Conservation (phyloP, 2,888 invertebrate genomes). For the Agrenia bidenticulata region DNA sequence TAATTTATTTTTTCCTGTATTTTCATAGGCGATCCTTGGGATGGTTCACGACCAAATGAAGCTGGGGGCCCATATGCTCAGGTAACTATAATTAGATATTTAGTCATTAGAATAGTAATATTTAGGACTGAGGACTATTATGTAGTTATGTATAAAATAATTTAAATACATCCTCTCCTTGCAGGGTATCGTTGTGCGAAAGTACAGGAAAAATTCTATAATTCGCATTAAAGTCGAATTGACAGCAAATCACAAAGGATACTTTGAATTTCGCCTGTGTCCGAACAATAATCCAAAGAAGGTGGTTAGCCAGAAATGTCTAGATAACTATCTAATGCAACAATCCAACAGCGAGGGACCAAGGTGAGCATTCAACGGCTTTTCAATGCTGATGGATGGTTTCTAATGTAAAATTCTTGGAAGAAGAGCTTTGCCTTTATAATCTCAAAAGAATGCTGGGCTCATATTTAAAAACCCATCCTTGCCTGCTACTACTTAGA, state of each 20-base stretch:
- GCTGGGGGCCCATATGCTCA: constrained; percentile 79
- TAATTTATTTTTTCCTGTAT: background rate
- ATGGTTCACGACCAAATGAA: constrained; percentile 72
- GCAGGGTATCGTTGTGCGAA: constrained; percentile 73
- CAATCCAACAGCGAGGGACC: constrained; percentile 58
- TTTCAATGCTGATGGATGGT: background rate
- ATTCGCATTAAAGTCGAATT: constrained; percentile 76
- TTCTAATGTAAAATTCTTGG: background rate
- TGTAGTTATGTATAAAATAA: no score
- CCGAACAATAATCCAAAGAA: constrained; percentile 65
- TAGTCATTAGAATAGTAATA: background rate
- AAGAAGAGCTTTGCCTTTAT: constrained; percentile 7
- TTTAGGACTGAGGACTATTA: background rate
- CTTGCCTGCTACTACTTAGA: background rate
- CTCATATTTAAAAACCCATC: background rate
- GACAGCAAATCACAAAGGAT: constrained; percentile 85
- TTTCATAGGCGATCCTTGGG: constrained; percentile 70
- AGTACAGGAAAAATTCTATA: constrained; percentile 68
- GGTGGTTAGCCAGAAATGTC: constrained; percentile 71
- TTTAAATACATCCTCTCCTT: constrained; percentile 4
- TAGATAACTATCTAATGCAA: constrained; percentile 70
- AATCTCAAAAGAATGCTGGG: constrained; percentile 9
- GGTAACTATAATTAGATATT: no score
- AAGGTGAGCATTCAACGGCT: constrained; percentile 37
- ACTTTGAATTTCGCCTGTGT: constrained; percentile 81